phyloP scores from a whole-genome alignment of 2,888 invertebrate genomes.

The Cynaeus angustus region DNA sequence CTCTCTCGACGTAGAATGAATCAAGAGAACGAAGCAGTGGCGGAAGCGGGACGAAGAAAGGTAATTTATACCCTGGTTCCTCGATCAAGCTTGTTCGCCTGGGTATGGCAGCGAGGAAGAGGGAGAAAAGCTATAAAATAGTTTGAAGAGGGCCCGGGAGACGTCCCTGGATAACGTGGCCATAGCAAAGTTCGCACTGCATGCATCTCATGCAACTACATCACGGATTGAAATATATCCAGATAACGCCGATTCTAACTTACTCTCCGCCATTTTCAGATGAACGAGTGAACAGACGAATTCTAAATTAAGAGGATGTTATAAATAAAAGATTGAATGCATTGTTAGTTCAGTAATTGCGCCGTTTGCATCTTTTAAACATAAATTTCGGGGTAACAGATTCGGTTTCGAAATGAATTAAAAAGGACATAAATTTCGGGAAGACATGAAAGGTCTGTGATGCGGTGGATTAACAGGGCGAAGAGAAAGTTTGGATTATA shows the following conservation, averaged over 20 bases:
- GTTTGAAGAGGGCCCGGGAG: constrained; percentile 70
- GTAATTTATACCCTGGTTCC: constrained; percentile 69
- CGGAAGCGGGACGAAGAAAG: constrained; percentile 55
- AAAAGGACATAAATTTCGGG: no score
- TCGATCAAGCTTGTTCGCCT: constrained; percentile 67
- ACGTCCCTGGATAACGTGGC: constrained; percentile 67
- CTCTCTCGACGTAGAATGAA: constrained; percentile 64
- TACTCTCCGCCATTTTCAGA: constrained; percentile 12
- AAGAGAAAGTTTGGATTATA: no score
- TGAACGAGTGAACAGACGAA: background rate
- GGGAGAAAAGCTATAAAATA: constrained; percentile 68
- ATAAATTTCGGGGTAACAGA: no score
- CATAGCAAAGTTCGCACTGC: constrained; percentile 61
- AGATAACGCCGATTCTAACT: constrained; percentile 46
- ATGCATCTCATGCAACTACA: constrained; percentile 62
- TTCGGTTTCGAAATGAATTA: no score
- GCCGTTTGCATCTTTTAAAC: background rate
- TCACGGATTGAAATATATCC: constrained; percentile 58
- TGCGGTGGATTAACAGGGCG: no score
- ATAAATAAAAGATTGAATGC: background rate
- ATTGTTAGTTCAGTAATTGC: background rate
- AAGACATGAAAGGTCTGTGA: no score
- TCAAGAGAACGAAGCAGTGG: constrained; percentile 60
- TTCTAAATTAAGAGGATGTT: background rate
- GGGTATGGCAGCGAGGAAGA: constrained; percentile 55